phyloP scores from a whole-genome alignment of 2,113 vertebrate species.

The Atlantisia rogersi region DNA sequence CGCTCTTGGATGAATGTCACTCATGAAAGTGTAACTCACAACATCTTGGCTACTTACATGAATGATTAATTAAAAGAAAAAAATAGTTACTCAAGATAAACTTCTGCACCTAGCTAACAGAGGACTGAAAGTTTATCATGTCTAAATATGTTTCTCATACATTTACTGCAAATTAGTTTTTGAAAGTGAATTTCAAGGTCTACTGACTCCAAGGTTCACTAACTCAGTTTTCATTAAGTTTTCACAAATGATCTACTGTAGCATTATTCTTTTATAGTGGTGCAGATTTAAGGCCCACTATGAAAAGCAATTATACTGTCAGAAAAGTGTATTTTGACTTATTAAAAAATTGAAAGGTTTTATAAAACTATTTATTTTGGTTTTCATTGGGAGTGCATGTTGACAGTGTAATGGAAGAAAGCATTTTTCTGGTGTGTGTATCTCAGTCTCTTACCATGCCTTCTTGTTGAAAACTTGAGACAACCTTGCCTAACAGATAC shows the following conservation, averaged over 20 bases:
- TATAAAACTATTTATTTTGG: constrained; percentile 82
- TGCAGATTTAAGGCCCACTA: constrained; percentile 84
- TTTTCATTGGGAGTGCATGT: constrained; percentile 68
- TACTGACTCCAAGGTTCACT: constrained; percentile 89
- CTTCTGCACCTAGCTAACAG: constrained; percentile 72
- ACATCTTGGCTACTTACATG: not conserved
- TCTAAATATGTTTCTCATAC: constrained; percentile 95
- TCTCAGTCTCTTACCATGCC: not conserved
- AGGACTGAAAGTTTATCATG: constrained; percentile 81
- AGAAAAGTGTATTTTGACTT: constrained; percentile 95
- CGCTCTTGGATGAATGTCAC: constrained; percentile 4
- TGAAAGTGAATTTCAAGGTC: constrained; percentile 99
- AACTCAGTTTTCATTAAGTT: constrained; percentile 97
- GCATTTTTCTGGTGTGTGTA: constrained; percentile 38
- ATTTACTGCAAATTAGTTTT: constrained; percentile 99
- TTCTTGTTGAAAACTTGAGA: not conserved
- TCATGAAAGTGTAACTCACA: not conserved
- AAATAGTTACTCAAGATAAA: constrained; percentile 82
- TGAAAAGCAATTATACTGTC: constrained; percentile 96
- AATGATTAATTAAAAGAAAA: constrained; percentile 78
- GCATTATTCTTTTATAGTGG: constrained; percentile 83
- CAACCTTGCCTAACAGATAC: not conserved
- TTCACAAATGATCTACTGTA: constrained; percentile 96
- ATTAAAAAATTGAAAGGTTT: constrained; percentile 90
- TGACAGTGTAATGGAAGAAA: constrained; percentile 78